Conservation (phyloP, 1,140 invertebrate species). For the Spodoptera litura region DNA sequence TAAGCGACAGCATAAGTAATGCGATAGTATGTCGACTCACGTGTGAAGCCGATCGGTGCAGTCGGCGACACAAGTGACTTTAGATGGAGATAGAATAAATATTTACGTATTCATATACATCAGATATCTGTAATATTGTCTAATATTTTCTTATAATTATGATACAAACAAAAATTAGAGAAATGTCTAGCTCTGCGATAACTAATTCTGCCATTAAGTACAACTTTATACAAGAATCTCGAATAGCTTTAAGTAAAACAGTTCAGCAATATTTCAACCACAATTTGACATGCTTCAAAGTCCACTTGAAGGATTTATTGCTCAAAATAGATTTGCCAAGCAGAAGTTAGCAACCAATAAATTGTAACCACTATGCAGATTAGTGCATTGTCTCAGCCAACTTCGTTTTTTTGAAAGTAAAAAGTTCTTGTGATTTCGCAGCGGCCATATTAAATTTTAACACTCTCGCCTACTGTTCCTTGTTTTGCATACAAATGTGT, state of each 20-base stretch:
- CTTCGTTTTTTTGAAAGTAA: not conserved
- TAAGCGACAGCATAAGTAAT: conserved; percentile 19
- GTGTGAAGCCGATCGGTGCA: conserved; percentile 15
- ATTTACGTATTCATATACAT: too few relatives aligned
- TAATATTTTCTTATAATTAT: too few relatives aligned
- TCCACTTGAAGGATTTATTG: conserved; percentile 8
- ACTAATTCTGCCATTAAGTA: not conserved
- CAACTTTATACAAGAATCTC: not conserved
- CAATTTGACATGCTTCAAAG: conserved; percentile 30
- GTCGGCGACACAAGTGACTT: not conserved
- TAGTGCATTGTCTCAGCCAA: conserved; percentile 8
- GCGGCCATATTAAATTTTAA: conserved; percentile 35
- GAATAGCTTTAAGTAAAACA: conserved; percentile 3
- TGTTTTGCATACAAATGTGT: conserved; percentile 33
- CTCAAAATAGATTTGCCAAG: conserved; percentile 23
- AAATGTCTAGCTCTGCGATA: not conserved
- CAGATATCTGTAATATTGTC: too few relatives aligned
- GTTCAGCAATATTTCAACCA: conserved; percentile 12
- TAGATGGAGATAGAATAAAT: not conserved
- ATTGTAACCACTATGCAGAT: conserved; percentile 13
- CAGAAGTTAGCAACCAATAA: conserved; percentile 21
- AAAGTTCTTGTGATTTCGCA: not conserved
- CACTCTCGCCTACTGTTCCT: conserved; percentile 6
- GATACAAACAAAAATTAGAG: not conserved
- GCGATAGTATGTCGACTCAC: conserved; percentile 1